Base-by-base conservation (phyloP, 2,797 vertebrate species). In the Erethizon dorsatum region DNA sequence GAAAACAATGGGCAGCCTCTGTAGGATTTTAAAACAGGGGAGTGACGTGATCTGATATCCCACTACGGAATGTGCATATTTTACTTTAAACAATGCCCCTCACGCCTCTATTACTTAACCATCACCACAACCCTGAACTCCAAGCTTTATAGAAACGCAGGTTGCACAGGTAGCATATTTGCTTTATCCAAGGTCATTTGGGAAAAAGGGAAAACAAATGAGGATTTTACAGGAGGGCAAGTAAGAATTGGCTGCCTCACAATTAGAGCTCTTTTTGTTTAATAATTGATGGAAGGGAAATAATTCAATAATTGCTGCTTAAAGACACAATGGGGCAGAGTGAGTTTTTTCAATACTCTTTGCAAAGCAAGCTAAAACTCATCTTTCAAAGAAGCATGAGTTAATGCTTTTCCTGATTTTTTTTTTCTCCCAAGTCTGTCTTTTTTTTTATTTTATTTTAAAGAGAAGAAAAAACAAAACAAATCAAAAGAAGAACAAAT, bases 351-450 rank as follows among this genome's bases (percentile, higher is more conserved):
- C 33, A 83, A 6, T 37, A 71, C 1, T 77, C 82, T 92, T 80
- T 94, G 85, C 73, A 57, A 90, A 92, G 73, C 93, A 93, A 92
- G 94, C 61, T 75, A n/a, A 91, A 83, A 31, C 45, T 59, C 47
- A 33, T 93, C 67, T 90, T 90, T 93, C 79, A 78, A 92, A 82
- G 82, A 50, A 85, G 28, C 52, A 65, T 0, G 5, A 77, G 33
- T 20, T 5, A 83, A 85, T 77, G 47, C 59, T 47, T 88, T 91
- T 33, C 37, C 15, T 63, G 37, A 52, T 59, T 82, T 71, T 83
- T n/a, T 65, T 67, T 97, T 94, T 47, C 85, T 89, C 71, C 26
- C 5, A 50, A 12, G 9, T 56, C 93, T n/a, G n/a, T n/a, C n/a
- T n/a, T n/a, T n/a, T n/a, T n/a, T n/a, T n/a, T n/a, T n/a, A n/a